A percentile compares a stretch with the other conserved stretches of the same genome.
Conservation (phyloP, 2,888 invertebrate genomes). For the Linnaemya vulpina region DNA sequence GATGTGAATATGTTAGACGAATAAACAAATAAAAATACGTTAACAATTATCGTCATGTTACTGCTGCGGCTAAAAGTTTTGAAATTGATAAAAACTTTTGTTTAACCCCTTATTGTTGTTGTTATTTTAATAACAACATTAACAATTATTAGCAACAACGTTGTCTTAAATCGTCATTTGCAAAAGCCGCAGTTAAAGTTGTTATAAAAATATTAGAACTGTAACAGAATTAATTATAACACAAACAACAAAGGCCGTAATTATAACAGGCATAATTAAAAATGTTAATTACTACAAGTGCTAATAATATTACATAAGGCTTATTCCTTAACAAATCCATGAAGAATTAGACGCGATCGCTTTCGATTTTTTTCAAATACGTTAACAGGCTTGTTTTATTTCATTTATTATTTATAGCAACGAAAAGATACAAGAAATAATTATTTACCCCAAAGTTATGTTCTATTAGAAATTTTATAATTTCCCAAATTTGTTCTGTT, state of each 20-base stretch:
- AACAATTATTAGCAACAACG: conserved; percentile 33
- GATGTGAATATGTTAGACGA: background rate
- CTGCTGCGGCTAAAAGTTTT: background rate
- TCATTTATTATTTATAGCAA: too few relatives aligned
- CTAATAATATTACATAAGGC: conserved; percentile 13
- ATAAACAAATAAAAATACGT: background rate
- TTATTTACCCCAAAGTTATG: too few relatives aligned
- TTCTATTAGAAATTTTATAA: too few relatives aligned
- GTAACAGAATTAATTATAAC: conserved; percentile 33
- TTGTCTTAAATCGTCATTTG: conserved; percentile 24
- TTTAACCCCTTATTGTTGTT: conserved; percentile 30
- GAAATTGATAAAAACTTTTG: conserved; percentile 11
- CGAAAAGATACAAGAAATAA: too few relatives aligned
- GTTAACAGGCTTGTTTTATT: too few relatives aligned
- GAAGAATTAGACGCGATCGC: too few relatives aligned
- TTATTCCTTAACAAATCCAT: too few relatives aligned
- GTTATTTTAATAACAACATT: conserved; percentile 30
- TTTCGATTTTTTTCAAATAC: too few relatives aligned
- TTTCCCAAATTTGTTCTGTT: too few relatives aligned
- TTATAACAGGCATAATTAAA: conserved; percentile 6
- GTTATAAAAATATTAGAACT: conserved; percentile 29
- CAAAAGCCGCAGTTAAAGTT: conserved; percentile 14
- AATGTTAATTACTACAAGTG: conserved; percentile 17
- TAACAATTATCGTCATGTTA: conserved; percentile 30
- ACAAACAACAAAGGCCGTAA: conserved; percentile 26